Evolutionary conservation across 1,140 invertebrate species (phyloP).

Genomic region (Oncopeltus fasciatus): DNA sequence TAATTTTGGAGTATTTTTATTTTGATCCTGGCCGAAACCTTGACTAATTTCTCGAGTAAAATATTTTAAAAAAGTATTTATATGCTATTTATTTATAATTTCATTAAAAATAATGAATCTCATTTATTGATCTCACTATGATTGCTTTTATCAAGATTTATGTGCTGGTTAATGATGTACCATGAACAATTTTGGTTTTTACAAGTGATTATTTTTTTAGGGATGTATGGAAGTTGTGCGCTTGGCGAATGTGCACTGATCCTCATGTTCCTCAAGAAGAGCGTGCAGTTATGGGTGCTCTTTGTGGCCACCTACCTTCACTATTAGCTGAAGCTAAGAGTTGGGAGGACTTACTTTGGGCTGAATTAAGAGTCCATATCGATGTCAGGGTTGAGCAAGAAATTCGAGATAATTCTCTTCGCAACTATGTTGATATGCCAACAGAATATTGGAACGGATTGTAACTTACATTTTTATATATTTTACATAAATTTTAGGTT

Average conservation of each 20-base stretch:
- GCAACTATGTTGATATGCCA: constrained; percentile 43
- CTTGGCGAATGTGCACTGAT: constrained; percentile 55
- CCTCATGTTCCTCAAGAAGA: constrained; percentile 27
- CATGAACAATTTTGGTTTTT: too few species aligned
- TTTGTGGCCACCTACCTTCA: constrained; percentile 69
- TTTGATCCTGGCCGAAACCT: too few species aligned
- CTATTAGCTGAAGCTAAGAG: constrained; percentile 53
- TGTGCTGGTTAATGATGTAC: too few species aligned
- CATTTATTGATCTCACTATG: too few species aligned
- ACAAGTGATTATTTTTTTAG: too few species aligned
- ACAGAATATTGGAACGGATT: constrained; percentile 65
- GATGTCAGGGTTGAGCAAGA: constrained; percentile 72
- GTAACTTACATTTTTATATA: constrained; percentile 28
- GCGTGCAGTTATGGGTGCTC: constrained; percentile 53
- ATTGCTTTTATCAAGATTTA: neutral
- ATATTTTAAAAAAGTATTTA: too few species aligned
- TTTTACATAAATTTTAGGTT: neutral
- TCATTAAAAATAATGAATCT: too few species aligned
- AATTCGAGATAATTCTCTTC: constrained; percentile 41
- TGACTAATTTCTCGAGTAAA: too few species aligned
- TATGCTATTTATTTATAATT: too few species aligned
- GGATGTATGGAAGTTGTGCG: constrained; percentile 80
- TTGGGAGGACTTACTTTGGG: constrained; percentile 87
- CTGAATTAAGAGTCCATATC: constrained; percentile 64
- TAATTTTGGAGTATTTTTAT: too few species aligned